Conservation (phyloP, 2,888 invertebrate species). For the Deilephila elpenor region DNA sequence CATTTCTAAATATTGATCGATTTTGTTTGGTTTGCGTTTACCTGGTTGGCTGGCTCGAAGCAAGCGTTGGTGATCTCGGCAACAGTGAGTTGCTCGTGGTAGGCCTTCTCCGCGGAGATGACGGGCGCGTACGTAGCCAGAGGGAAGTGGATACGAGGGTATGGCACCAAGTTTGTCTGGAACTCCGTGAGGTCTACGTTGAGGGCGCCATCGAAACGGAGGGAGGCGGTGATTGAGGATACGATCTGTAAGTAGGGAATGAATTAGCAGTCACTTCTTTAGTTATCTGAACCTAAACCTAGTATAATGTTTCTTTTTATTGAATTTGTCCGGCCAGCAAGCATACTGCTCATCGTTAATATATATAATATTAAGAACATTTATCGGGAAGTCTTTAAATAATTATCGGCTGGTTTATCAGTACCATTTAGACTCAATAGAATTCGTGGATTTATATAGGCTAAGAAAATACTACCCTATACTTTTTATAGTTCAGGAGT, state of each 20-base stretch:
- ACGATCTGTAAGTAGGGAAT: conserved; percentile 89
- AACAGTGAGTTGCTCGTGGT: conserved; percentile 95
- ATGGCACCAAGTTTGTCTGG: conserved; percentile 96
- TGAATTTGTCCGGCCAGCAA: no score
- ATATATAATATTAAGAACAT: no score
- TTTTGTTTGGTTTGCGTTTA: conserved; percentile 37
- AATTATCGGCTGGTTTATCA: no score
- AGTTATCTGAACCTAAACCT: no score
- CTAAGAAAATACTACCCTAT: no score
- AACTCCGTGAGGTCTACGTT: conserved; percentile 97
- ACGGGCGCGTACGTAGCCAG: conserved; percentile 96
- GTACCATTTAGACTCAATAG: no score
- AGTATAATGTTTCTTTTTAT: no score
- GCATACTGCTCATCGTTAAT: no score
- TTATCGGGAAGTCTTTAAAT: no score
- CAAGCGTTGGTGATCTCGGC: conserved; percentile 97
- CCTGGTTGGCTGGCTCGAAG: conserved; percentile 96
- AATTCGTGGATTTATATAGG: no score
- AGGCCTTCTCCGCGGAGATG: conserved; percentile 96
- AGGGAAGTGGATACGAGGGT: conserved; percentile 98
- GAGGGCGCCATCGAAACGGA: conserved; percentile 95
- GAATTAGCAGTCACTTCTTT: not conserved
- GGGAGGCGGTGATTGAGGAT: conserved; percentile 96
- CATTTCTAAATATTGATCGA: no score
- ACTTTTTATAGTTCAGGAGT: not conserved